Conservation (phyloP, 2,113 vertebrate species). For the Myanophis thanlyinensis region DNA sequence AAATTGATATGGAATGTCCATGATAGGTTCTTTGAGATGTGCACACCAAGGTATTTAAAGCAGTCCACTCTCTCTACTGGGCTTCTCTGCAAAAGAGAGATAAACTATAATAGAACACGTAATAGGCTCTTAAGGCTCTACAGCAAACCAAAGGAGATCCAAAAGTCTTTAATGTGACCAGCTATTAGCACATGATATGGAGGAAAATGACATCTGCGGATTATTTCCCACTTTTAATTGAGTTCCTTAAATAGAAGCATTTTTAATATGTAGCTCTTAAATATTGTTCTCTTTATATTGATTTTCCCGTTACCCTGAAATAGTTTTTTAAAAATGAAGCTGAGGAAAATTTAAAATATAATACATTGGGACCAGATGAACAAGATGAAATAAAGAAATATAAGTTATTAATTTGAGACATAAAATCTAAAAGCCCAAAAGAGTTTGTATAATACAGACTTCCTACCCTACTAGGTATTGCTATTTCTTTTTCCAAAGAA, state of each 20-base stretch:
- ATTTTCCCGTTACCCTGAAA: slow-evolving; percentile 1
- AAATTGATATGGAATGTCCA: too few species aligned
- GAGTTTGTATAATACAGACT: neutral
- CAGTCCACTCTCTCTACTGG: too few species aligned
- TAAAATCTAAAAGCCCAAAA: neutral
- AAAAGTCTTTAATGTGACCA: slow-evolving; percentile 46
- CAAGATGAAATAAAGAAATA: neutral
- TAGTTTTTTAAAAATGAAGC: neutral
- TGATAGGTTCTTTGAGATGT: too few species aligned
- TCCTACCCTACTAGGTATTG: neutral
- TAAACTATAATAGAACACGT: neutral
- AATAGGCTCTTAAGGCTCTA: neutral
- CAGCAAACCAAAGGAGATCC: slow-evolving; percentile 28
- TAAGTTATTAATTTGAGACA: neutral
- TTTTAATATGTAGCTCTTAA: slow-evolving; percentile 49
- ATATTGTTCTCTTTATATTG: slow-evolving; percentile 8
- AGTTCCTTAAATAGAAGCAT: slow-evolving; percentile 44
- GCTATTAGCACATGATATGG: slow-evolving; percentile 53
- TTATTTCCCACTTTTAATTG: slow-evolving; percentile 49
- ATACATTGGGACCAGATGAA: neutral
- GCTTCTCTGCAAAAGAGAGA: neutral
- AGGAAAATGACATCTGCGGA: slow-evolving; percentile 40
- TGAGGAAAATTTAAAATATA: neutral
- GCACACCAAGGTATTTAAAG: too few species aligned
- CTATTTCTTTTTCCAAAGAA: neutral